Base-by-base conservation (phyloP, 2,888 invertebrate species). In the Folsomia manolachei region DNA sequence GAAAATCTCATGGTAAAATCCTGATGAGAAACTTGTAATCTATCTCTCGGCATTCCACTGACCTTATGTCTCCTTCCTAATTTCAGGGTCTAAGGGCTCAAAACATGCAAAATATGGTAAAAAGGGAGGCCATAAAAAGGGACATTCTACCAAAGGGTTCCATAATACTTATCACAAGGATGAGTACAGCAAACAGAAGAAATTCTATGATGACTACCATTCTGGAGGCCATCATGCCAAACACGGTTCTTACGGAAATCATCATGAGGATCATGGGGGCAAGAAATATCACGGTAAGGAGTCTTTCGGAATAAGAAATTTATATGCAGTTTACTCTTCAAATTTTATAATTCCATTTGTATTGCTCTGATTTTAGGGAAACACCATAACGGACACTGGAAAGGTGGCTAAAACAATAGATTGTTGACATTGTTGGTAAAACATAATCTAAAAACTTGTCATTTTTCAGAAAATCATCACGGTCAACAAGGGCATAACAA, bases 121-220 rank as follows among this genome's bases (percentile, higher is more conserved):
- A 73, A 81, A 81, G 72, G 81, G 81, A 70, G 77, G 76, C 51
- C 81, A 81, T 70, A 80, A 79, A 72, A 75, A 75, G 69, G 75
- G 72, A 64, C 74, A 73, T 79, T 80, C 76, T 78, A 81, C 75
- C 70, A 76, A 76, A 73, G 75, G 75, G 67, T 76, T 73, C 68
- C 75, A 76, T 61, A 81, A 81, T 72, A 81, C 81, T 9, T 81
- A 81, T 70, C 81, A 81, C 70, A 81, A 79, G 79, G 80, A 81
- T 70, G 81, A 81, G 60, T 81, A 81, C 75, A 77, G 76, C 68
- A 81, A 81, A 70, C 77, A 81, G 66, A 80, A 81, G 75, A 81
- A 79, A 69, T 81, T 81, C 69, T 81, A 81, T 61, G 81, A 81
- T 63, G 81, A 81, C 66, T 80, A 80, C 64, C 81, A 81, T 64